Evolutionary conservation across 2,888 invertebrate genomes (phyloP), one percentile per base, ranked within the genome.

Genomic region (Hypomecis punctinalis): DNA sequence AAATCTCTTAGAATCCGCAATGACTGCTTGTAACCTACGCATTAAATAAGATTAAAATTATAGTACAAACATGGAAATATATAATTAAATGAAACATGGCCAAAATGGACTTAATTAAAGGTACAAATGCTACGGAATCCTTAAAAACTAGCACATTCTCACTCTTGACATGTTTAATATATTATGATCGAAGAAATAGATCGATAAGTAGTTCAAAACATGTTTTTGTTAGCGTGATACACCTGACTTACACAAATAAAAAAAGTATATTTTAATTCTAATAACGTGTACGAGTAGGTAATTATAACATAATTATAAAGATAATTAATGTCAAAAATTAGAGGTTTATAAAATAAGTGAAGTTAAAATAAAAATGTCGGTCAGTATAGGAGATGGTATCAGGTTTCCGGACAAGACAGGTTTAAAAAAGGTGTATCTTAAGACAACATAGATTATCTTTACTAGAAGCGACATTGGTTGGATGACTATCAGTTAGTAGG

Each of bases 361-460:
- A 45, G 53, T 70, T 51, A 80, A 85, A 87, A 86, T 82, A 79
- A 77, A 80, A 74, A 76, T 76, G 80, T 79, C 77, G 78, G 79
- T 78, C 80, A 79, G 81, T 54, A 33, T 80, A 82, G 84, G 82
- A 81, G 91, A 91, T 91, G 81, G 82, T 86, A 91, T 91, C 90
- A 80, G 86, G 82, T 88, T 88, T 91, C 91, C 91, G 91, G 89
- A 85, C 85, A 83, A 81, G 78, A 77, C 77, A 71, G 77, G 82
- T 82, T 83, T 84, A 84, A 87, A 89, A 85, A 90, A 83, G 80
- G 77, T 81, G 84, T 82, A 83, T 81, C 82, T 84, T 81, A 79
- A 82, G 80, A 78, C 77, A 74, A 72, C 65, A 66, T 83, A 83
- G 88, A 89, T 75, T 80, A 84, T 63, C 53, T 56, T 35, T 42